Conservation (phyloP, 2,888 invertebrate species). For the Troides aeacus region DNA sequence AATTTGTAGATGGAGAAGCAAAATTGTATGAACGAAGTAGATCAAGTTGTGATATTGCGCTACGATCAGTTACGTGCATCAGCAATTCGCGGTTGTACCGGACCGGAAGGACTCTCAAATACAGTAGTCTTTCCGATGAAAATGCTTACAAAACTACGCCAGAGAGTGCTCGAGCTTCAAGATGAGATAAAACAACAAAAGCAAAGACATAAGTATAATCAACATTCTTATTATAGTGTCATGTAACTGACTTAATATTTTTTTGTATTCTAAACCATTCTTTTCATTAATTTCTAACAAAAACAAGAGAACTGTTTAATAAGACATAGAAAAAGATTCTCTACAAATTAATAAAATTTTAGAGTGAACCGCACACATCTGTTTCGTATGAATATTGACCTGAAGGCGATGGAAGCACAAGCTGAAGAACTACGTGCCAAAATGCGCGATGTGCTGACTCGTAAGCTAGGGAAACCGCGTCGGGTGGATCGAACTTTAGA, state of each 20-base stretch:
- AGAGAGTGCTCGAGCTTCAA: slow-evolving; percentile 82
- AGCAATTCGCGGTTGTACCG: slow-evolving; percentile 65
- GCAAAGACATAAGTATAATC: slow-evolving; percentile 79
- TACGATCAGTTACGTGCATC: slow-evolving; percentile 83
- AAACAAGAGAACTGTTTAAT: too few species aligned
- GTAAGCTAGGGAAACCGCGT: slow-evolving; percentile 65
- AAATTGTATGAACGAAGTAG: slow-evolving; percentile 87
- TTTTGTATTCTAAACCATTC: too few species aligned
- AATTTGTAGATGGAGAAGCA: slow-evolving; percentile 84
- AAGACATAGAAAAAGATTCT: not conserved
- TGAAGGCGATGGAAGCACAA: slow-evolving; percentile 82
- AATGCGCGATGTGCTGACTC: slow-evolving; percentile 66
- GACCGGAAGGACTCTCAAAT: slow-evolving; percentile 60
- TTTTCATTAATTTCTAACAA: too few species aligned
- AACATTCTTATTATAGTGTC: too few species aligned
- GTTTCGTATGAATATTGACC: slow-evolving; percentile 85
- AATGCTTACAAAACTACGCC: slow-evolving; percentile 78
- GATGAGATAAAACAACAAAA: slow-evolving; percentile 83
- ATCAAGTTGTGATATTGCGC: slow-evolving; percentile 83
- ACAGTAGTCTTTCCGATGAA: slow-evolving; percentile 83
- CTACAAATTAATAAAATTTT: slow-evolving; percentile 11
- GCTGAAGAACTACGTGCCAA: slow-evolving; percentile 78
- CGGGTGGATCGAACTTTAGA: slow-evolving; percentile 66
- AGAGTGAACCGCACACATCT: slow-evolving; percentile 85
- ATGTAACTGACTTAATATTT: too few species aligned